A percentile compares a stretch with the other conserved stretches of the same genome.
Evolutionary conservation across 2,113 vertebrate genomes (phyloP).

Genomic region (Anseranas semipalmata): DNA sequence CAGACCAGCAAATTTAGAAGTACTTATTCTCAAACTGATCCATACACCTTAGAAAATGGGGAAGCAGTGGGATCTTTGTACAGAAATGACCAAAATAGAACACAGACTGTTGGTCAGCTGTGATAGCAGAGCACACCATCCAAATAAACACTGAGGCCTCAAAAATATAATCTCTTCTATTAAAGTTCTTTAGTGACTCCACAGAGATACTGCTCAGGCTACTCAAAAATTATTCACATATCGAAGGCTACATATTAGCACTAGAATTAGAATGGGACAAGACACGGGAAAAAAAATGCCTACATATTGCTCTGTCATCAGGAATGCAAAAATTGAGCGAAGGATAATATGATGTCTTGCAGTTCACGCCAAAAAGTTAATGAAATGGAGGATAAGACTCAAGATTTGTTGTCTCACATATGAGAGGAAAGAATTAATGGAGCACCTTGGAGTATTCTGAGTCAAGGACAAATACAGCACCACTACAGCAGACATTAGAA

Average conservation of each 20-base stretch:
- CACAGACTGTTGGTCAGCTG: neutral
- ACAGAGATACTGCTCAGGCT: neutral
- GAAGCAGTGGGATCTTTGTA: neutral
- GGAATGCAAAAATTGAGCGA: neutral
- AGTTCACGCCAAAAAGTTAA: constrained; percentile 23
- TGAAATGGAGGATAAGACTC: neutral
- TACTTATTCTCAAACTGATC: neutral
- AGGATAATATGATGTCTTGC: neutral
- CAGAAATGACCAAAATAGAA: neutral
- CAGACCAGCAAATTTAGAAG: neutral
- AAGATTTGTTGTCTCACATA: constrained; percentile 4
- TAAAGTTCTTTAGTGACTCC: neutral
- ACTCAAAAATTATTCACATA: neutral
- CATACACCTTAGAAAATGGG: neutral
- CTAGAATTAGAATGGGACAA: neutral
- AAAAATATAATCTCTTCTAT: neutral
- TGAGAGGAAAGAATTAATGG: neutral
- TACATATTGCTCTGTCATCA: accelerated
- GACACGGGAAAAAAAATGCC: neutral
- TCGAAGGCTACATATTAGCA: neutral
- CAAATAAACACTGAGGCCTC: neutral
- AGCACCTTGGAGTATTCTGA: neutral
- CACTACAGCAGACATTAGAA: neutral
- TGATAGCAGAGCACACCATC: neutral
- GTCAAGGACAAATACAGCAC: neutral